Percentiles rank a stretch among this genome's conserved stretches.
Conservation (phyloP, 2,888 invertebrate genomes). For the Endotricha flammealis region DNA sequence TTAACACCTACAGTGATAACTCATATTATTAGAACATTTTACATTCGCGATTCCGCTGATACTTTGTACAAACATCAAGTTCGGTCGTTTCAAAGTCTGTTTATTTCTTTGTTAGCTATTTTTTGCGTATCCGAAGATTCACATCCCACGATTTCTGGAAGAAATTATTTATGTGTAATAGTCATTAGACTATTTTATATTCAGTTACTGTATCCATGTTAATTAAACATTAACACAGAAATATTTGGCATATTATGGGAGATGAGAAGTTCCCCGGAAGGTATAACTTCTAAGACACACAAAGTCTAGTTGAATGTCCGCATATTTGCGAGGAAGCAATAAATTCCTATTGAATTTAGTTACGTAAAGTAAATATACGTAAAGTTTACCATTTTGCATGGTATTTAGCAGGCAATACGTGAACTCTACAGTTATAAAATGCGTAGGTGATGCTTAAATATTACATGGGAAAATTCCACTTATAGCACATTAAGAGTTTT, state of each 20-base stretch:
- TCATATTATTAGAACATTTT: conserved; percentile 46
- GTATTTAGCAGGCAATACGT: conserved; percentile 2
- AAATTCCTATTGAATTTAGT: conserved; percentile 10
- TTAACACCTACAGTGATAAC: conserved; percentile 31
- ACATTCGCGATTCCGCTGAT: conserved; percentile 32
- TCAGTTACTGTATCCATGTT: conserved; percentile 28
- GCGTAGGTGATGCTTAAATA: not conserved
- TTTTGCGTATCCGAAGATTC: conserved; percentile 32
- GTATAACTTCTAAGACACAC: conserved; percentile 5
- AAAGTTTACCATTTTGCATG: conserved; percentile 8
- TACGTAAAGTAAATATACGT: conserved; percentile 12
- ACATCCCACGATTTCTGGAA: conserved; percentile 26
- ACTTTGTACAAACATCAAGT: conserved; percentile 34
- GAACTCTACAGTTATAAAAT: conserved; percentile 3
- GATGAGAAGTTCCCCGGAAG: not conserved
- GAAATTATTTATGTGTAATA: conserved; percentile 28
- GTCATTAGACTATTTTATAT: conserved; percentile 28
- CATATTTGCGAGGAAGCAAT: conserved; percentile 15
- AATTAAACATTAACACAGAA: conserved; percentile 24
- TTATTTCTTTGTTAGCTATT: conserved; percentile 39
- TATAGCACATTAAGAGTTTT: no score
- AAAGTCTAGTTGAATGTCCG: conserved; percentile 11
- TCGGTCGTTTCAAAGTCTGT: conserved; percentile 23
- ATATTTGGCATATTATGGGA: conserved; percentile 22
- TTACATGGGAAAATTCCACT: conserved; percentile 1